Base-by-base conservation (phyloP, 2,888 invertebrate genomes). In the Drosophila conformis region DNA sequence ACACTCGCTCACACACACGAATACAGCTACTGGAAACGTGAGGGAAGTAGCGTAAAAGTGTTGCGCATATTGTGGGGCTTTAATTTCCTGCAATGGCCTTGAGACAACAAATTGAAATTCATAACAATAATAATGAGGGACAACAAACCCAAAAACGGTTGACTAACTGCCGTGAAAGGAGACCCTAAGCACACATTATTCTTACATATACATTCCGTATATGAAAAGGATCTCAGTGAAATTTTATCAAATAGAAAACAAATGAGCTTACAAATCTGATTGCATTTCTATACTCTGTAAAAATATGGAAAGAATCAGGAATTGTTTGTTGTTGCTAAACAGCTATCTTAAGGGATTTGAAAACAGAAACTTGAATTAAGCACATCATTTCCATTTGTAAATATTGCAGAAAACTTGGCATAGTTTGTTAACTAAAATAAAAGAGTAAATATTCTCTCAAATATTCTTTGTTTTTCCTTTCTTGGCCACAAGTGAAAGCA, bases 91-190 rank as follows among this genome's bases (percentile, higher is more conserved):
- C 80, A 73, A 63, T 72, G 85, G 67, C 85, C 85, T 85, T 85
- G 85, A 81, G 83, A 81, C 76, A 87, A 68, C 69, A 68, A 87
- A 85, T 83, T 84, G 79, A 85, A 85, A 85, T 85, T 87, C 76
- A 85, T 76, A 84, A 87, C 78, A 82, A 82, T 69, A 78, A 87
- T 80, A 73, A 80, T 68, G 81, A 71, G 52, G 66, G 62, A 69
- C 56, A 54, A 66, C 36, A 15, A 58, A 33, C 56, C 59, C 33
- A 49, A 58, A 64, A 60, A 48, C 49, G 66, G n/a, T 60, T 66
- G 62, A 74, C 78, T 69, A 73, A 77, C 64, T 46, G 52, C 48
- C 60, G 49, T 77, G 8, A 58, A 49, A 57, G 49, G 27, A 48
- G 46, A 52, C 53, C 33, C 18, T 21, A 13, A 35, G 15, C 18